Evolutionary conservation across 2,113 vertebrate species (phyloP).

Genomic region (Illadopsis cleaveri): DNA sequence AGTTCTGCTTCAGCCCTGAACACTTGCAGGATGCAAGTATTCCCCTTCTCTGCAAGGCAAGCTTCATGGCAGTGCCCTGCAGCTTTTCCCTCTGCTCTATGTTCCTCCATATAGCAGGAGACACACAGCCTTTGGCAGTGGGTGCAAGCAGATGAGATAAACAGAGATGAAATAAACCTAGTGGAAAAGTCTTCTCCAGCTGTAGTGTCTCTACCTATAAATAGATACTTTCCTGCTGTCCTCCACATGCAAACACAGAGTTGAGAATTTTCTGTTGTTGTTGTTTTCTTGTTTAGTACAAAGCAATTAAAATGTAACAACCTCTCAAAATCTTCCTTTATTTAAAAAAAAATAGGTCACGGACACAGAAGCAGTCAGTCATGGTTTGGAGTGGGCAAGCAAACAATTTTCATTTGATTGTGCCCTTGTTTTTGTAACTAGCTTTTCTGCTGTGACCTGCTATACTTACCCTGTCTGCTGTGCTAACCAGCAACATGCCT

Average conservation of each 20-base stretch:
- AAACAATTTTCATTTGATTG: constrained; percentile 72
- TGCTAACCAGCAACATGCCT: constrained; percentile 77
- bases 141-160: not conserved
- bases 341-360: constrained; percentile 48
- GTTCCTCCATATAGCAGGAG: not conserved
- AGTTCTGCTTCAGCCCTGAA: not conserved
- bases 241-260: constrained; percentile 11
- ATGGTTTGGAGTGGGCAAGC: constrained; percentile 54
- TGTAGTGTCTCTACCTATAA: not conserved
- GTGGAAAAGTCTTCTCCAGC: constrained; percentile 26
- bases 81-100: not conserved
- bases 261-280: not conserved
- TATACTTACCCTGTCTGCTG: constrained; percentile 77
- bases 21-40: not conserved
- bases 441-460: constrained; percentile 76
- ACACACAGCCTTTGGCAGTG: not conserved
- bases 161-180: constrained; percentile 10
- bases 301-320: constrained; percentile 59
- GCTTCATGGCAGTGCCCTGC: not conserved
- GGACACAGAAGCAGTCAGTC: constrained; percentile 38
- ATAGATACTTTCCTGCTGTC: constrained; percentile 8
- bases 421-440: constrained; percentile 72
- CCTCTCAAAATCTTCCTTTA: constrained; percentile 26
- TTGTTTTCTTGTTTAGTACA: constrained; percentile 5
- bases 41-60: not conserved